Percentiles rank a stretch among this genome's conserved stretches.
phyloP scores from a whole-genome alignment of 1,140 invertebrate genomes.

The Probaryconus sp. region DNA sequence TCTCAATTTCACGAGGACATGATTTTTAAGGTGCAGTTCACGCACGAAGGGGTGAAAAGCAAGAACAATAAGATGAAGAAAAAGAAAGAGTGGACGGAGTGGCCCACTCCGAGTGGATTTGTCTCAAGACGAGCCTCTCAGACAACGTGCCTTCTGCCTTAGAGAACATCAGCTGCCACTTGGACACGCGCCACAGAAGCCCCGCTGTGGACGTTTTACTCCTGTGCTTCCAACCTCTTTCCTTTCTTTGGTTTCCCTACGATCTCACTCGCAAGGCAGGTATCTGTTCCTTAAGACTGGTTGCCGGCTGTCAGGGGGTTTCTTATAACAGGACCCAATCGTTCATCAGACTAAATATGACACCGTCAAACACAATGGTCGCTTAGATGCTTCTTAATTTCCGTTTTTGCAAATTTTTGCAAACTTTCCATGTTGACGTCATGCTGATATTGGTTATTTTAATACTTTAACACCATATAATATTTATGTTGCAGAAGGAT shows the following conservation, averaged over 20 bases:
- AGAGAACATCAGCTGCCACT: conserved; percentile 70
- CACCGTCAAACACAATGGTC: too few species aligned
- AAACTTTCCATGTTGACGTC: neutral
- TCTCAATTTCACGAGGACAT: conserved; percentile 6
- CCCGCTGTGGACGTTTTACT: conserved; percentile 29
- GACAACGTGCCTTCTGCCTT: conserved; percentile 61
- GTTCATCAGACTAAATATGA: conserved; percentile 19
- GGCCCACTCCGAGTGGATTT: conserved; percentile 57
- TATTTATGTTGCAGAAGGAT: too few species aligned
- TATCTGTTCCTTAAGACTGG: conserved; percentile 18
- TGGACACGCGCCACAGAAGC: conserved; percentile 72
- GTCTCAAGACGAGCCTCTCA: conserved; percentile 67
- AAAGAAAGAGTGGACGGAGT: conserved; percentile 51
- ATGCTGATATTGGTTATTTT: too few species aligned
- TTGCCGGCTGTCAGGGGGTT: conserved; percentile 19
- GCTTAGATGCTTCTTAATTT: neutral
- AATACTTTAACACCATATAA: too few species aligned
- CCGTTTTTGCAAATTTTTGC: conserved; percentile 1
- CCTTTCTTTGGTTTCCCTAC: conserved; percentile 50
- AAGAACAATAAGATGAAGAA: conserved; percentile 30
- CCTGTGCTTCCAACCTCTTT: conserved; percentile 21
- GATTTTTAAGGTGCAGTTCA: conserved; percentile 26
- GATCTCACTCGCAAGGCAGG: conserved; percentile 12
- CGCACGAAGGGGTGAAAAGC: conserved; percentile 20
- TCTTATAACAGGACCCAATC: conserved; percentile 22